phyloP scores from a whole-genome alignment of 2,113 vertebrate species.

The Mungos mungo region DNA sequence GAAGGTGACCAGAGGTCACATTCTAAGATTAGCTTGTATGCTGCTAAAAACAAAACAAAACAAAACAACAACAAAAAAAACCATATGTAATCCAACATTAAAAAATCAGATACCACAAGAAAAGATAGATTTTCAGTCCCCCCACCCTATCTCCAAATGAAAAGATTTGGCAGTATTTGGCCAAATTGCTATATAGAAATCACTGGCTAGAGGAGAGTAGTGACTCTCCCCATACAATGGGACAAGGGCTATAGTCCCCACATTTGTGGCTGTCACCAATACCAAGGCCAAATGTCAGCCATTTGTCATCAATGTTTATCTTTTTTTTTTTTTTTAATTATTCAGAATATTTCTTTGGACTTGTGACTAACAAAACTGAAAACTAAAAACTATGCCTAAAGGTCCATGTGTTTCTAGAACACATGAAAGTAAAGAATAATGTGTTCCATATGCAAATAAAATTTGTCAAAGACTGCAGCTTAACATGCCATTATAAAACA shows the following conservation, averaged over 20 bases:
- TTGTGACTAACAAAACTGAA: neutral
- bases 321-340: neutral
- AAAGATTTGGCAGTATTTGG: neutral
- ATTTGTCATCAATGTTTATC: neutral
- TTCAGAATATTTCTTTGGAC: neutral
- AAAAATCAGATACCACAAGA: neutral
- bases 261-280: neutral
- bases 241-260: neutral
- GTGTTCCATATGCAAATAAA: slow-evolving; percentile 35
- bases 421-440: neutral
- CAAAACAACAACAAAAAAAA: neutral
- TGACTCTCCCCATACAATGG: neutral
- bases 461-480: neutral
- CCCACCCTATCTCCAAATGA: neutral
- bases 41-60: neutral
- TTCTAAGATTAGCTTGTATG: neutral
- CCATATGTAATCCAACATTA: neutral
- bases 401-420: neutral
- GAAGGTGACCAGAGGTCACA: neutral
- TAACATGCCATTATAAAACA: slow-evolving; percentile 33
- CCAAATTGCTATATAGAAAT: neutral
- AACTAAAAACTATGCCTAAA: neutral
- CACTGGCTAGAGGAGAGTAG: neutral
- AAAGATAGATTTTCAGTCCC: neutral
- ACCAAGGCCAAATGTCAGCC: neutral